Conservation (phyloP, 2,888 invertebrate species). For the Perizoma affinitatum region DNA sequence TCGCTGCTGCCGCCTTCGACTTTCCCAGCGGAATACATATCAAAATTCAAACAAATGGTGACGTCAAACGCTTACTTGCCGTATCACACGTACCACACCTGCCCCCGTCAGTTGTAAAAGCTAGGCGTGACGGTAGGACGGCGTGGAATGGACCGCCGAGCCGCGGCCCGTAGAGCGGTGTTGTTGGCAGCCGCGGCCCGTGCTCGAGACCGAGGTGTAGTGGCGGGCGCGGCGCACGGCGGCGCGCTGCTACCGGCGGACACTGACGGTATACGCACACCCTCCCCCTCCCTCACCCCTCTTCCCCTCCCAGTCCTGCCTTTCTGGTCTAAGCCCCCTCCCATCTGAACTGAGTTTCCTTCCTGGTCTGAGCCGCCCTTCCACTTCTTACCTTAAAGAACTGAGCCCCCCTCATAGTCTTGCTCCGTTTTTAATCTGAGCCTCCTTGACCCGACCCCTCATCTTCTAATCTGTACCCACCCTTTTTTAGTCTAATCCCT, state of each 20-base stretch:
- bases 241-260: conserved; percentile 79
- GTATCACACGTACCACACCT: conserved; percentile 45
- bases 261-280: conserved; percentile 73
- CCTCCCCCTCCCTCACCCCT: too few relatives aligned
- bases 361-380: background rate
- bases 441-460: too few relatives aligned
- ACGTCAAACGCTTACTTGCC: conserved; percentile 33
- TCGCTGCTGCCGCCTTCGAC: too few relatives aligned
- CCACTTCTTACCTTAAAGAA: background rate
- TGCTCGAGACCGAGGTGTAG: conserved; percentile 83
- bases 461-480: too few relatives aligned
- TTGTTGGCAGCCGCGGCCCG: conserved; percentile 82
- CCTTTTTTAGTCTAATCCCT: too few relatives aligned
- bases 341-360: background rate
- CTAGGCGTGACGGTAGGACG: conserved; percentile 77
- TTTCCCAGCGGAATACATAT: too few relatives aligned
- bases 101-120: conserved; percentile 58
- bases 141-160: conserved; percentile 78
- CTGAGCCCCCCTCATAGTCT: background rate
- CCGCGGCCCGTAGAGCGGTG: conserved; percentile 80
- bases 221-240: conserved; percentile 81
- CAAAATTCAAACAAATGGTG: conserved; percentile 27
- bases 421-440: background rate
- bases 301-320: conserved; percentile 4
- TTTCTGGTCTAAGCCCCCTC: background rate